phyloP scores from a whole-genome alignment of 2,888 invertebrate genomes.

The Conomelus anceps region DNA sequence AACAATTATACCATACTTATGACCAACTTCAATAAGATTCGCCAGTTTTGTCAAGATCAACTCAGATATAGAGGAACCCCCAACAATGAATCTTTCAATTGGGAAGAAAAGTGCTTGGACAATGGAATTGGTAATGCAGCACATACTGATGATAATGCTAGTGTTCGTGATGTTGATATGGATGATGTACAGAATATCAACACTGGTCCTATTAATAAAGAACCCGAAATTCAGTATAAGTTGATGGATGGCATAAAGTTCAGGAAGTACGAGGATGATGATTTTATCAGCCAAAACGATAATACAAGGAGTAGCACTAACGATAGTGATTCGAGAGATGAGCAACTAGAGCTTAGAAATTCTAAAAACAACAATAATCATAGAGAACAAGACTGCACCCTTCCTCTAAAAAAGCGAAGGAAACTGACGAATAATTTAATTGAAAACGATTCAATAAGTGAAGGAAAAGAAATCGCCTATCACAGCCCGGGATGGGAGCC shows the following conservation, averaged over 20 bases:
- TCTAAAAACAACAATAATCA: not conserved
- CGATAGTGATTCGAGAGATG: not conserved
- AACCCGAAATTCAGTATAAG: not conserved
- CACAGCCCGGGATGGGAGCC: not conserved
- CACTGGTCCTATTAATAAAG: not conserved
- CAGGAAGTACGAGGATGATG: not conserved
- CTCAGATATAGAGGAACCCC: not conserved
- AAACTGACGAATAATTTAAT: not conserved
- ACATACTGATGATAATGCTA: no score
- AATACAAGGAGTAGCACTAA: not conserved
- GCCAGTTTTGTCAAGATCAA: not conserved
- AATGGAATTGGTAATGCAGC: no score
- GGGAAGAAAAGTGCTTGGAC: not conserved
- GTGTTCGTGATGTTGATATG: not conserved
- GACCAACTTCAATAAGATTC: not conserved
- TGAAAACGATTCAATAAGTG: not conserved
- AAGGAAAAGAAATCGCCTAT: not conserved
- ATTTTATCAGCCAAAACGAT: not conserved
- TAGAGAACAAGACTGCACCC: not conserved
- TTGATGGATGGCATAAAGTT: not conserved
- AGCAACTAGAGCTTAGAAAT: not conserved
- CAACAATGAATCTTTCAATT: no score
- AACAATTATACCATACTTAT: not conserved
- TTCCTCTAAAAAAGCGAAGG: not conserved
- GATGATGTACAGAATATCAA: not conserved